Base-by-base conservation (phyloP, 2,888 invertebrate genomes). In the Lobophora halterata region DNA sequence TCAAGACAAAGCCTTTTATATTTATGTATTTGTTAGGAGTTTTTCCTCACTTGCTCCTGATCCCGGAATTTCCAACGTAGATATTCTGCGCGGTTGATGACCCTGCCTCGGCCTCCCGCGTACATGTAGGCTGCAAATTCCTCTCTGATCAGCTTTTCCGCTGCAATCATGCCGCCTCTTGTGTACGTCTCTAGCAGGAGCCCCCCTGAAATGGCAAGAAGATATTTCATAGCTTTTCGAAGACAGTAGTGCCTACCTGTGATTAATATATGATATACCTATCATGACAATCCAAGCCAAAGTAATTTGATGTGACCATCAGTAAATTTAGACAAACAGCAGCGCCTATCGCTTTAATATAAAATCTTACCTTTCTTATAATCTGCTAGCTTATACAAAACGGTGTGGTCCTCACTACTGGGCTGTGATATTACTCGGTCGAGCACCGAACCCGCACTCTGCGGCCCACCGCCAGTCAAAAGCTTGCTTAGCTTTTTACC, bases 71-170 rank as follows among this genome's bases (percentile, higher is more conserved):
- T 96, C 97, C 97, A 97, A 11, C 96, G 89, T 6, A 97, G 76
- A 65, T 96, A 96, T 67, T 97, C 97, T 0, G 96, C 94, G 12
- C 96, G 88, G 77, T 96, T 96, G 59, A 97, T 95, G 35, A 92
- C 89, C 65, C 95, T 91, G 0, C 96, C 96, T 58, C 93, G 91
- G 1, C 97, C 97, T 24, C 93, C 92, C 31, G 92, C 92, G 67
- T 97, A 97, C 94, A 96, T 95, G 62, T 97, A 91, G 4, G 95
- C 91, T 0, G 94, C 92, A 64, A 97, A 96, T 69, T 97, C 95
- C 45, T 96, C 95, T 4, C 93, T 89, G 32, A 97, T 94, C 31
- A 96, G 74, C 67, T 93, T 93, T 71, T 97, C 96, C 0, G 96
- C 95, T 35, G 95, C 94, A 6, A 89, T 73, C 73, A 95, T 93